These are phyloP conservation scores for Coluber constrictor DNA, from an alignment of 2,797 vertebrate genomes.

Conservation along the genomic window DNA sequence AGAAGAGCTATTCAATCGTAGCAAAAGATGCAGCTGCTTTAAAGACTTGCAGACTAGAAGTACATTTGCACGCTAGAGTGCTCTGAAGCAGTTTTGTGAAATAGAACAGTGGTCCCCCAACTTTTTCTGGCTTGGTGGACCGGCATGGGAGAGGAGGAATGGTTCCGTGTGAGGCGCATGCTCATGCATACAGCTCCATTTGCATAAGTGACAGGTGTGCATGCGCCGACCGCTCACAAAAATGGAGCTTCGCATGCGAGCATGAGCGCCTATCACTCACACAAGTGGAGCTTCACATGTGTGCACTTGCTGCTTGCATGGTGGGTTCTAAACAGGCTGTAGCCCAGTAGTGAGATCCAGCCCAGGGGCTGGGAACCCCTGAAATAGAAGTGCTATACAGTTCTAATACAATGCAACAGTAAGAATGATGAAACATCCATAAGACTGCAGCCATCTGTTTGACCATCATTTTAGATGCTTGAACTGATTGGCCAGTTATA, in stretches of 20 bases:
- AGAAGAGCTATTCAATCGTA: background rate
- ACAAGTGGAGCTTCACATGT: too few relatives aligned
- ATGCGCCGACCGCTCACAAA: background rate
- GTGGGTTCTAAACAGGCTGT: too few relatives aligned
- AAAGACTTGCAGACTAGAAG: background rate
- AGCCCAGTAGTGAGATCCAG: too few relatives aligned
- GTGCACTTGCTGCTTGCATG: too few relatives aligned
- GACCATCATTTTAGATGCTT: background rate
- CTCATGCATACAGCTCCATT: background rate
- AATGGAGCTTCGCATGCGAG: too few relatives aligned
- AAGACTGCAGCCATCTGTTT: background rate
- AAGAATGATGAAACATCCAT: background rate
- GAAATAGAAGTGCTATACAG: background rate
- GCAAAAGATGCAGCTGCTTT: background rate
- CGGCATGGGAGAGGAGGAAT: too few relatives aligned
- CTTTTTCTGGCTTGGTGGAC: background rate
- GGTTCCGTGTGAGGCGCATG: background rate
- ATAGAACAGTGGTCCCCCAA: background rate
- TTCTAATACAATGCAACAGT: background rate
- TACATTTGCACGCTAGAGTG: background rate
- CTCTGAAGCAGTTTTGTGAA: background rate
- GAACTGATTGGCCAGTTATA: background rate
- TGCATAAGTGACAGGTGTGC: background rate
- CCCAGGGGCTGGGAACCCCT: too few relatives aligned
- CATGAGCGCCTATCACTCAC: rapidly evolving